A percentile compares a stretch with the other conserved stretches of the same genome.
phyloP scores from a whole-genome alignment of 2,113 vertebrate genomes.

The Cercopithecus mona region DNA sequence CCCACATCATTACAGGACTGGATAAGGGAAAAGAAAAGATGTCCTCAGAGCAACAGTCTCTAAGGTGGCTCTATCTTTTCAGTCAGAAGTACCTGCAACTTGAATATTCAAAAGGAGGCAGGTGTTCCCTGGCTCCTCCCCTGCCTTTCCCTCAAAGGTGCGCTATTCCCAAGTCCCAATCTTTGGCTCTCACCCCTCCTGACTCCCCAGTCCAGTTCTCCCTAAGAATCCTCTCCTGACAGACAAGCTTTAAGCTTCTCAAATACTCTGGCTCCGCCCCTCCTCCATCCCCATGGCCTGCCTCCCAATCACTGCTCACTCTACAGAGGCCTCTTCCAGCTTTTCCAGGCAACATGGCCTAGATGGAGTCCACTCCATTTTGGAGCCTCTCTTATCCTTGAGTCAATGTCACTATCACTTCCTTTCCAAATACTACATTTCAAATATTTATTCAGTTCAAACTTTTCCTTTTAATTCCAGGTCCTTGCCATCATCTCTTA shows the following conservation, averaged over 20 bases:
- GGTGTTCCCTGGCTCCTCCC: background rate
- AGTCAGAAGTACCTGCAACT: background rate
- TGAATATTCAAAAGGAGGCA: background rate
- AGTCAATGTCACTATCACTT: background rate
- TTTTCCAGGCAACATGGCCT: background rate
- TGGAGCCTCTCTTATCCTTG: background rate
- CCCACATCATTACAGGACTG: background rate
- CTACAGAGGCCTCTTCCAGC: background rate
- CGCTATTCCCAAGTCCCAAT: background rate
- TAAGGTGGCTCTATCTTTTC: background rate
- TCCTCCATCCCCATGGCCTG: background rate
- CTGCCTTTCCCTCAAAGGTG: background rate
- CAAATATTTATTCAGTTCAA: background rate
- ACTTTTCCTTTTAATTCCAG: background rate
- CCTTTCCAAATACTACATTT: background rate
- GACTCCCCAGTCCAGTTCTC: background rate
- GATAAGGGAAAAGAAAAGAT: background rate
- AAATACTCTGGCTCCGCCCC: background rate
- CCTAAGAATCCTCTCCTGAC: background rate
- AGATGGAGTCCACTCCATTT: background rate
- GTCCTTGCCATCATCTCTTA: background rate
- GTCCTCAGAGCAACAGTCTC: background rate
- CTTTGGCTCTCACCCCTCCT: background rate
- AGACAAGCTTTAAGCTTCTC: background rate
- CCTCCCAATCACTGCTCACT: background rate